Conservation (phyloP, 2,113 vertebrate genomes). For the Panurus biarmicus region DNA sequence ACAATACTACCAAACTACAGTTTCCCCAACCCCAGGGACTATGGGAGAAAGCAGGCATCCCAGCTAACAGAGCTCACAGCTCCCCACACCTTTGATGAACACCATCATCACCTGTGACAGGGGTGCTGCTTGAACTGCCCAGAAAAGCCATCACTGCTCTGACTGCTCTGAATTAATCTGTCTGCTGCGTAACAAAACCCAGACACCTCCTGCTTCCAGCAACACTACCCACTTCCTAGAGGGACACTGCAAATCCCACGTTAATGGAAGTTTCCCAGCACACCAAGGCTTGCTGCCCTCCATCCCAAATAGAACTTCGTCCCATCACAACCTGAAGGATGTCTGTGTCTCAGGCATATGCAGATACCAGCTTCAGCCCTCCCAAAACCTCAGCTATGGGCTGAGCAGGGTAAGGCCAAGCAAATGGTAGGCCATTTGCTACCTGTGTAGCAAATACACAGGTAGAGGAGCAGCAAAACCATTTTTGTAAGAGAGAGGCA, state of each 20-base stretch:
- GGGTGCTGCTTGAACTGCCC: neutral
- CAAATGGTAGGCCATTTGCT: no score
- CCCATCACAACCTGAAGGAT: no score
- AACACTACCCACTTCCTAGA: neutral
- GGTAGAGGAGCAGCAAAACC: neutral
- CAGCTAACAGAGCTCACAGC: neutral
- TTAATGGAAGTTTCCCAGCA: neutral
- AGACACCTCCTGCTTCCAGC: neutral
- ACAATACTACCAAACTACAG: neutral
- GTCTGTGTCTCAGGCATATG: neutral
- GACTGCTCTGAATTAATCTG: neutral
- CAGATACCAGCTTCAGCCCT: neutral
- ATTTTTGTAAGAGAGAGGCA: neutral
- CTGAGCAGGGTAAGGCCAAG: accelerated
- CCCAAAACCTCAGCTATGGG: neutral
- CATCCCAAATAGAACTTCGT: neutral
- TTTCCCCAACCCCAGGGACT: accelerated
- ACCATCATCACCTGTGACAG: accelerated
- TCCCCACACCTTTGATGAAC: accelerated
- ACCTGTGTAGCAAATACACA: accelerated
- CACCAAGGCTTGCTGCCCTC: accelerated
- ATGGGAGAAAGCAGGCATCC: neutral
- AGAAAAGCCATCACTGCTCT: neutral
- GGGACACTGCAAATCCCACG: accelerated
- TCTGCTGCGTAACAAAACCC: neutral